phyloP scores from a whole-genome alignment of 1,140 invertebrate genomes.

The Brachionus plicatilis region DNA sequence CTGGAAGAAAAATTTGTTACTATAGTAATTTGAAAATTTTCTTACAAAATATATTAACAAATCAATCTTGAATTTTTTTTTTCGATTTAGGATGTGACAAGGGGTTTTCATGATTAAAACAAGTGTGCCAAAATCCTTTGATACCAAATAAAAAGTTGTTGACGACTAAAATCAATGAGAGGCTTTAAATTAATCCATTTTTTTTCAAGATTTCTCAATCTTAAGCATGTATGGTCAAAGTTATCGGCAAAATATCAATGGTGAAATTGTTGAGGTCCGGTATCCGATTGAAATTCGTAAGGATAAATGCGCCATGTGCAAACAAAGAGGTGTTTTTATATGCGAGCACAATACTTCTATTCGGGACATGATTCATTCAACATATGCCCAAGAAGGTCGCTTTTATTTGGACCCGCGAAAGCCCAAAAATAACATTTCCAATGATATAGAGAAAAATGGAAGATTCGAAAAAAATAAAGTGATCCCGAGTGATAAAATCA shows the following conservation, averaged over 20 bases:
- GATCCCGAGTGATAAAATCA: not conserved
- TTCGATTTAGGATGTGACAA: not conserved
- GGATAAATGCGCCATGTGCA: constrained; percentile 13
- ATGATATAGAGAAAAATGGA: not conserved
- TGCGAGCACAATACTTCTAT: constrained; percentile 25
- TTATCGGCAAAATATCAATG: not conserved
- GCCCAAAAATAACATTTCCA: not conserved
- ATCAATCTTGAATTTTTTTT: not conserved
- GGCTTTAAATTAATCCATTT: not conserved
- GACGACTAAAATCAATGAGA: not conserved
- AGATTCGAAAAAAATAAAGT: not conserved
- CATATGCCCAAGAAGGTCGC: constrained; percentile 7
- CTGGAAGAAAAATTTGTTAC: too few relatives aligned
- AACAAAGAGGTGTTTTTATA: not conserved
- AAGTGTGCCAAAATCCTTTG: not conserved
- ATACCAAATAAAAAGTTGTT: not conserved
- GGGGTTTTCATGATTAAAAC: not conserved
- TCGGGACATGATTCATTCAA: not conserved
- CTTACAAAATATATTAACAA: not conserved
- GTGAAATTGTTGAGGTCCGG: not conserved
- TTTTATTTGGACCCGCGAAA: constrained; percentile 16
- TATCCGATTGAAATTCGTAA: constrained; percentile 17
- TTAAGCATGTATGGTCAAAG: not conserved
- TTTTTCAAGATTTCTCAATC: not conserved
- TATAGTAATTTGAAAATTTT: too few relatives aligned